Evolutionary conservation across 2,888 invertebrate species (phyloP), one percentile per base, ranked within the genome.

Genomic region (Ophion obscuratus): DNA sequence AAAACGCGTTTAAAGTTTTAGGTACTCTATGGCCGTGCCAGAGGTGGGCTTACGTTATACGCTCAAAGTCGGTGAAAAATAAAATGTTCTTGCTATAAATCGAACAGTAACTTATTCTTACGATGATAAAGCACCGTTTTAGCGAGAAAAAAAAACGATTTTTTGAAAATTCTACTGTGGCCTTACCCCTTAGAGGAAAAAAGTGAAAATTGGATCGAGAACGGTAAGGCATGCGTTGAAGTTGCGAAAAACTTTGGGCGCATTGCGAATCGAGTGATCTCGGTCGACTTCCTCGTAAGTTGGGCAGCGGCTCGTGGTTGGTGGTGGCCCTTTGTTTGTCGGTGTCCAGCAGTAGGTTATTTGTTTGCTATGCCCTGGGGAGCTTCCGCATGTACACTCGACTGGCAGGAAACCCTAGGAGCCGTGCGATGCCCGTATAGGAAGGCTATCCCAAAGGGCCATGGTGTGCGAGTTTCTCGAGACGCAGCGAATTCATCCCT

Each of bases 341-440:
- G 81, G 75, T 89, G 88, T 89, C 90, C 86, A 88, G 89, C 87
- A 87, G 88, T 27, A 89, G 84, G 90, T 90, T 91, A 91, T 91
- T 91, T 90, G 91, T 90, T 88, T 89, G 73, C 89, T 86, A 89
- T 89, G 88, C 90, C 89, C 90, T 64, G 81, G 89, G 89, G 89
- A 89, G 66, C 20, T 76, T 24, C 57, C 57, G 59, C 67, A 27
- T 44, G 20, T 68, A 57, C 68, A 36, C 82, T 40, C 59, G 76
- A 62, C 66, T n/a, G 27, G 59, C 57, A 79, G 70, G 83, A 73
- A 83, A 64, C 76, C 68, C 80, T 67, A 70, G 40, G 75, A 61
- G 61, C 27, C 14, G 64, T 14, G 57, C n/a, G n/a, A 83, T 83
- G 73, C 71, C 14, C 62, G 64, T 59, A 53, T n/a, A 24, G 31